Evolutionary conservation across 2,888 invertebrate genomes (phyloP).

Genomic region (Dasypogon diadema): DNA sequence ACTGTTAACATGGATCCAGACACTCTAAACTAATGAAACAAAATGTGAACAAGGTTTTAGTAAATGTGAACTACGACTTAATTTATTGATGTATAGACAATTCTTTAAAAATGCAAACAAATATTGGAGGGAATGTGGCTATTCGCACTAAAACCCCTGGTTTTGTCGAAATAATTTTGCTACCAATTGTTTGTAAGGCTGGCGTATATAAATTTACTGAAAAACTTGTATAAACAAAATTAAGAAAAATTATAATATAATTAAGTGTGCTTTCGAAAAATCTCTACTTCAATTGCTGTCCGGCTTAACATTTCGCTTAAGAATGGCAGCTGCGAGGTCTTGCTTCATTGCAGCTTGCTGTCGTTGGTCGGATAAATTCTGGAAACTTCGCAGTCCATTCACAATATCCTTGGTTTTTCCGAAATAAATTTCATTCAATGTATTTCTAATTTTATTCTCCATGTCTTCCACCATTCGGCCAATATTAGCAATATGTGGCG

Average conservation of each 20-base stretch:
- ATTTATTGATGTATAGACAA: no score
- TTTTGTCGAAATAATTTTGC: background rate
- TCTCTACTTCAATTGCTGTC: slow-evolving; percentile 65
- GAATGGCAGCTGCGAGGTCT: slow-evolving; percentile 85
- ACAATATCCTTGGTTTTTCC: slow-evolving; percentile 99
- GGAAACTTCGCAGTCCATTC: slow-evolving; percentile 87
- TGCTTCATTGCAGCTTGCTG: slow-evolving; percentile 87
- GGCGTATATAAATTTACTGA: background rate
- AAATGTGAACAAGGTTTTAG: no score
- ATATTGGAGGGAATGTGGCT: slow-evolving; percentile 16
- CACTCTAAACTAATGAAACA: no score
- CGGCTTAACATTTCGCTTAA: slow-evolving; percentile 82
- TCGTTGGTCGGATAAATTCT: slow-evolving; percentile 85
- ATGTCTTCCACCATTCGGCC: slow-evolving; percentile 99
- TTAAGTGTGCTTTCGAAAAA: background rate
- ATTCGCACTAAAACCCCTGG: no score
- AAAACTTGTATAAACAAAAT: background rate
- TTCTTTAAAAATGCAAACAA: slow-evolving; percentile 2
- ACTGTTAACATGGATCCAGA: background rate
- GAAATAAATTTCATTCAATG: slow-evolving; percentile 98
- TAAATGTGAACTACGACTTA: no score
- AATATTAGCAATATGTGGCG: slow-evolving; percentile 98
- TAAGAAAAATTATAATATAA: background rate
- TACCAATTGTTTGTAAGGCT: background rate
- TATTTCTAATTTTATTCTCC: slow-evolving; percentile 99